A percentile compares a stretch with the other conserved stretches of the same genome.
Evolutionary conservation across 2,888 invertebrate species (phyloP).

Genomic region (Hirtodrosophila alboralis): DNA sequence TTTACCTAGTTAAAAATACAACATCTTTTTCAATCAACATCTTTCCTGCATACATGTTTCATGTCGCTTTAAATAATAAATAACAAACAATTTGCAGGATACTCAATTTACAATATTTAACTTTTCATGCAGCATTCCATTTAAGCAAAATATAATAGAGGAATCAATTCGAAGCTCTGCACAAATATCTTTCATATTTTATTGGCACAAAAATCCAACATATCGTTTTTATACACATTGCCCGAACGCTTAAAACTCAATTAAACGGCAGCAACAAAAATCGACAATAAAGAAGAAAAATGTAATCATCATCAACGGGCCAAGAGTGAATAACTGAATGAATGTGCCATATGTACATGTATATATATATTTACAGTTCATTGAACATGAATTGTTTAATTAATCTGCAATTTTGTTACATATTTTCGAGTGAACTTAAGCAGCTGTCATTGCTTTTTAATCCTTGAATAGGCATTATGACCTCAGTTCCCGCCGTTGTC

Average conservation of each 20-base stretch:
- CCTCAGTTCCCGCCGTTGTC: background rate
- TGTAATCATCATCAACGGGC: background rate
- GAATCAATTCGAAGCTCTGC: too few species aligned
- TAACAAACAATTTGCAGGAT: too few species aligned
- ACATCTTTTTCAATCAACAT: too few species aligned
- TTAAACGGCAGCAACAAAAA: background rate
- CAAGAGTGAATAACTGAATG: constrained; percentile 14
- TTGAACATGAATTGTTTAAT: constrained; percentile 47
- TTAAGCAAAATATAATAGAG: too few species aligned
- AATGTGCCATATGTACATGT: constrained; percentile 1
- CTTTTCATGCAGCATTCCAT: too few species aligned
- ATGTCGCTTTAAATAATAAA: too few species aligned
- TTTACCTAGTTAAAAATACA: too few species aligned
- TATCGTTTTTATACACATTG: too few species aligned
- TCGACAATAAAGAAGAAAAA: constrained; percentile 2
- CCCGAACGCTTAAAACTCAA: too few species aligned
- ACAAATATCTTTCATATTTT: background rate
- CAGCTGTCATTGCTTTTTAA: constrained; percentile 1
- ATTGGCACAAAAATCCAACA: background rate
- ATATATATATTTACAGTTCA: constrained; percentile 34
- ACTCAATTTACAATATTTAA: too few species aligned
- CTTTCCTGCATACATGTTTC: too few species aligned
- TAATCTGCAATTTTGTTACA: constrained; percentile 34
- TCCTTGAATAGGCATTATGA: constrained; percentile 7
- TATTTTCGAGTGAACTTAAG: constrained; percentile 6